Conservation (phyloP, 2,797 vertebrate species). For the Ciconia nigra region DNA sequence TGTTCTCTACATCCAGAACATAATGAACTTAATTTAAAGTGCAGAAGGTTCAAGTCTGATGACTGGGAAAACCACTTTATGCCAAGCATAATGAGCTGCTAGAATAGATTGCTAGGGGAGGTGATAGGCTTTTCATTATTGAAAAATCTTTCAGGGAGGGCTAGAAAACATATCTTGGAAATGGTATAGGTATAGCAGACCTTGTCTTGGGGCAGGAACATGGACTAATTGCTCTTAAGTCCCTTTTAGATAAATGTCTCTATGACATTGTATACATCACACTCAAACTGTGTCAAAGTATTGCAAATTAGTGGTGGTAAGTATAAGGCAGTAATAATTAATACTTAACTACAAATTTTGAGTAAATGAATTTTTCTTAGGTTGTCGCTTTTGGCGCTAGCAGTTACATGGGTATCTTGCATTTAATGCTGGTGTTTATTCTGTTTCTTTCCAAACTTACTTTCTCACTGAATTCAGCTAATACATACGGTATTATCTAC, state of each 20-base stretch:
- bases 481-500: not conserved
- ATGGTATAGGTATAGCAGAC: not conserved
- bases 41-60: not conserved
- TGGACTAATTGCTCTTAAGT: not conserved
- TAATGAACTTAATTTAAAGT: not conserved
- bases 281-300: not conserved
- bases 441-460: not conserved
- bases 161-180: not conserved
- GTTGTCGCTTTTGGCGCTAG: not conserved
- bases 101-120: not conserved
- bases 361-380: not conserved
- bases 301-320: not conserved
- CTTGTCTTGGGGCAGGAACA: not conserved
- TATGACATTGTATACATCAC: not conserved
- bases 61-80: not conserved
- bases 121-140: not conserved
- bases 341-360: not conserved
- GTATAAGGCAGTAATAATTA: not conserved
- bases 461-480: not conserved
- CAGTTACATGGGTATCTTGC: not conserved
- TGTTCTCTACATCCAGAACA: not conserved
- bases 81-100: not conserved
- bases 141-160: not conserved
- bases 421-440: not conserved
- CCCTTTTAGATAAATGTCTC: not conserved